These are phyloP conservation scores for Leucophenga varia DNA, from an alignment of 1,140 invertebrate genomes.

Conservation along the genomic window DNA sequence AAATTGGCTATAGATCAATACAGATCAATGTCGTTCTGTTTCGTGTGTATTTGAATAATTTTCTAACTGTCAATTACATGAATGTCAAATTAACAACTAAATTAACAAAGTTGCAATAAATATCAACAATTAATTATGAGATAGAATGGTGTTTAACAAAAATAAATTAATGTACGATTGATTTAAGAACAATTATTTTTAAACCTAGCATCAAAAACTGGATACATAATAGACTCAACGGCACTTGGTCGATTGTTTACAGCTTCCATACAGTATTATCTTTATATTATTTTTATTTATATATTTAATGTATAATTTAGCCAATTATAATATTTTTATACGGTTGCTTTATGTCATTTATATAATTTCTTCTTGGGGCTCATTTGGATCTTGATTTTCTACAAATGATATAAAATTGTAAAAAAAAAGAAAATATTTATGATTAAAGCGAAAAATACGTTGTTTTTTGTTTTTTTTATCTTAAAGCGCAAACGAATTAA, in stretches of 20 bases:
- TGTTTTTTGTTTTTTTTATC: neutral
- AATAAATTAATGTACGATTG: neutral
- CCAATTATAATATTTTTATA: too few species aligned
- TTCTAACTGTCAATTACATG: neutral
- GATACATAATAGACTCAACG: neutral
- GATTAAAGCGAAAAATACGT: neutral
- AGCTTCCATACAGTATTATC: neutral
- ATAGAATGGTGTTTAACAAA: neutral
- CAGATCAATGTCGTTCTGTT: too few species aligned
- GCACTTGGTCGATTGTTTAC: neutral
- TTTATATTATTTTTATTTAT: neutral
- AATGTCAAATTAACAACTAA: neutral
- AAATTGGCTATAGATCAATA: too few species aligned
- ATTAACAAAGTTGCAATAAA: neutral
- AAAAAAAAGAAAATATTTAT: neutral
- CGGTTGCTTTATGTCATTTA: neutral
- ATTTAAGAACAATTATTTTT: neutral
- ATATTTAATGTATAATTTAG: neutral
- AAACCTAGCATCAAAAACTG: too few species aligned
- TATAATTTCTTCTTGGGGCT: neutral
- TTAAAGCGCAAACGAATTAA: neutral
- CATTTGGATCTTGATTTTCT: neutral
- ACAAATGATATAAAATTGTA: neutral
- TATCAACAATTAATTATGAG: neutral
- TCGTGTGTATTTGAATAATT: too few species aligned